These are phyloP conservation scores for Hydrolagus affinis DNA, from an alignment of 2,113 vertebrate genomes.

Conservation along the genomic window DNA sequence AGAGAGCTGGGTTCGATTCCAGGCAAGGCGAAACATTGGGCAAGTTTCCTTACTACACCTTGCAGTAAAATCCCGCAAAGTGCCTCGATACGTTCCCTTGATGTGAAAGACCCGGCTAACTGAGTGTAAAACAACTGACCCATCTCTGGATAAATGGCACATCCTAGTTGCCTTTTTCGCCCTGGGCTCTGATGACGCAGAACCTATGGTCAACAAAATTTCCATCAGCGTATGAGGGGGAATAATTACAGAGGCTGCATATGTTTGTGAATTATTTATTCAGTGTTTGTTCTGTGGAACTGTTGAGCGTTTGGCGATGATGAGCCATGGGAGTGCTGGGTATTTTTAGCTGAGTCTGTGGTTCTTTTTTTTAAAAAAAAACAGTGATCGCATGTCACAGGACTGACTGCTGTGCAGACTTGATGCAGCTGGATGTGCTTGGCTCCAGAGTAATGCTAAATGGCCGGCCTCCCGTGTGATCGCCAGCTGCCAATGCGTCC, in stretches of 20 bases:
- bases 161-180: too few relatives aligned
- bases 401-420: not conserved
- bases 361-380: not conserved
- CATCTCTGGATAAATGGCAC: too few relatives aligned
- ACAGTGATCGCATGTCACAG: not conserved
- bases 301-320: not conserved
- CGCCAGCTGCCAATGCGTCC: not conserved
- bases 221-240: not conserved
- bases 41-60: too few relatives aligned
- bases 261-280: not conserved
- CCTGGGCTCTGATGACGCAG: not conserved
- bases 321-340: not conserved
- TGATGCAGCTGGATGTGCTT: not conserved
- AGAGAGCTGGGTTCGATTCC: too few relatives aligned
- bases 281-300: not conserved
- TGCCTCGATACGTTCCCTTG: too few relatives aligned
- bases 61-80: too few relatives aligned
- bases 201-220: not conserved
- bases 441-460: not conserved
- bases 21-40: too few relatives aligned
- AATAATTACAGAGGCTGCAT: not conserved
- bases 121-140: too few relatives aligned
- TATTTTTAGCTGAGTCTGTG: not conserved
- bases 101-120: too few relatives aligned
- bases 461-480: not conserved